A percentile compares a stretch with the other conserved stretches of the same genome.
Conservation (phyloP, 2,888 invertebrate genomes). For the Eupithecia tripunctaria region DNA sequence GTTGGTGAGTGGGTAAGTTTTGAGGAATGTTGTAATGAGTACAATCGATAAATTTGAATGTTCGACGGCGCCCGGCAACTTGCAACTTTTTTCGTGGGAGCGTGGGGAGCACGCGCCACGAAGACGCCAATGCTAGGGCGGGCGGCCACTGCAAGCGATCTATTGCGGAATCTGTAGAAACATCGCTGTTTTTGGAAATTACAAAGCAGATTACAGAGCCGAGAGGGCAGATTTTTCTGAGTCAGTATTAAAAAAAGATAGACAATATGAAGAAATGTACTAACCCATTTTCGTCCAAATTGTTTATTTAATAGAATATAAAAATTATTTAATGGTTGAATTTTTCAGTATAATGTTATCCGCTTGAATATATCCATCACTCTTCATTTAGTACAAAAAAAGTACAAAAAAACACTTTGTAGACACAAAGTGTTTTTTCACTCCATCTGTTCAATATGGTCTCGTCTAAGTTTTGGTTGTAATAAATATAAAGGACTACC, state of each 20-base stretch:
- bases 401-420: not conserved
- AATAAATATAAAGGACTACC: not conserved
- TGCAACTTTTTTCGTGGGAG: conserved; percentile 82
- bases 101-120: conserved; percentile 74
- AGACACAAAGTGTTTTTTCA: no score
- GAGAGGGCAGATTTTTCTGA: not conserved
- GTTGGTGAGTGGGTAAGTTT: conserved; percentile 79
- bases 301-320: not conserved
- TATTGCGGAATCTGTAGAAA: not conserved
- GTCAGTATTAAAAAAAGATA: not conserved
- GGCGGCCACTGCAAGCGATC: conserved; percentile 42
- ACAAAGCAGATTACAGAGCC: no score
- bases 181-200: not conserved
- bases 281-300: not conserved
- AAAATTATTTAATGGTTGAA: not conserved
- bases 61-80: conserved; percentile 81
- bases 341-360: not conserved
- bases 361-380: not conserved
- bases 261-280: no score
- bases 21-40: conserved; percentile 83
- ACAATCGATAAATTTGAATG: conserved; percentile 85
- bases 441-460: not conserved
- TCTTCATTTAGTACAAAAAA: not conserved
- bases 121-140: conserved; percentile 67
- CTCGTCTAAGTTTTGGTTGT: not conserved